Percentiles rank a stretch among this genome's conserved stretches.
These are phyloP conservation scores for Cantharis lateralis DNA, from an alignment of 2,888 invertebrate species.

Conservation along the genomic window DNA sequence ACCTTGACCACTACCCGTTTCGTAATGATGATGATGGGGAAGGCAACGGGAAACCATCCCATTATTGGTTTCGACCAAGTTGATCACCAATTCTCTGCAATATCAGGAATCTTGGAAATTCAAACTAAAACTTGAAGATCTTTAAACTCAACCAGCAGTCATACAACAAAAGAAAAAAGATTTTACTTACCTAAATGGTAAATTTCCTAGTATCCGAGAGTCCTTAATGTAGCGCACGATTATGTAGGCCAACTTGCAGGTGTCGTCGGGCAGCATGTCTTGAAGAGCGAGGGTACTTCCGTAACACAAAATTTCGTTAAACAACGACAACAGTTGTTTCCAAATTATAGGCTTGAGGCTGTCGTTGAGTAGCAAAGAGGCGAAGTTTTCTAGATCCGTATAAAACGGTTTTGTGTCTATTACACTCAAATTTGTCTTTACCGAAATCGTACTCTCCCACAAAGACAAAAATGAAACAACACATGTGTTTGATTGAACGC, in stretches of 20 bases:
- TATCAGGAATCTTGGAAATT: too few species aligned
- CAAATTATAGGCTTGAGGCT: constrained; percentile 82
- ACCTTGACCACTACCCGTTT: too few species aligned
- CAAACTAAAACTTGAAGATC: too few species aligned
- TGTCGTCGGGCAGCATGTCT: constrained; percentile 86
- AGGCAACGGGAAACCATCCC: too few species aligned
- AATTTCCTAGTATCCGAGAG: constrained; percentile 70
- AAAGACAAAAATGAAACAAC: constrained; percentile 81
- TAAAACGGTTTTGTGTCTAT: constrained; percentile 89
- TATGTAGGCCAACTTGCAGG: constrained; percentile 82
- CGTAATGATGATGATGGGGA: too few species aligned
- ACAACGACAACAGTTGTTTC: constrained; percentile 81
- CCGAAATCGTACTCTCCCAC: constrained; percentile 90
- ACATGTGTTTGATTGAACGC: constrained; percentile 70
- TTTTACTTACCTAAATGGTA: constrained; percentile 44
- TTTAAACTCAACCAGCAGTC: too few species aligned
- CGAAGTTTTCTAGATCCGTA: constrained; percentile 80
- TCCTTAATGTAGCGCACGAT: constrained; percentile 87
- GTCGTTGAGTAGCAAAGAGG: constrained; percentile 68
- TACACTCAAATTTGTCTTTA: constrained; percentile 86
- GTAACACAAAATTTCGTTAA: constrained; percentile 90
- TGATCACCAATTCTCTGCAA: too few species aligned
- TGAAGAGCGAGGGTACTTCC: constrained; percentile 88
- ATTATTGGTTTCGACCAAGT: too few species aligned
- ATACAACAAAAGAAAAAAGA: too few species aligned